Conservation (phyloP, 2,888 invertebrate species). For the Morpho achilles region DNA sequence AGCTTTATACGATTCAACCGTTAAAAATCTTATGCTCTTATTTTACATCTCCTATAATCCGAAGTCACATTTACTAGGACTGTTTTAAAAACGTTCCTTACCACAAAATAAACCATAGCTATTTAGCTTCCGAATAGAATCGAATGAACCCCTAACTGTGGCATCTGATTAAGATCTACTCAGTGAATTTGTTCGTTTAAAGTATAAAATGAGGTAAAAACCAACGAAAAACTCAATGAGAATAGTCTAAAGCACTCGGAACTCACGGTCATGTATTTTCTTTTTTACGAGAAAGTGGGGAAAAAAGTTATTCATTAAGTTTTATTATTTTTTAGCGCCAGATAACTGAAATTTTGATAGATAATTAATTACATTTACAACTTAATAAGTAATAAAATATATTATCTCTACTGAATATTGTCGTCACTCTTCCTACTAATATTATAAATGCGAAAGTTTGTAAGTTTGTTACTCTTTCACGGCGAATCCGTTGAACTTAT, state of each 20-base stretch:
- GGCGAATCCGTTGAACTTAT: too few relatives aligned
- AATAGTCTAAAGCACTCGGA: conserved; percentile 10
- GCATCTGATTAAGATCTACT: conserved; percentile 61
- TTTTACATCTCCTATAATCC: conserved; percentile 26
- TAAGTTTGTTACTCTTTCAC: too few relatives aligned
- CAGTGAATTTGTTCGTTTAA: conserved; percentile 59
- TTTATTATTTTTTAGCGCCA: too few relatives aligned
- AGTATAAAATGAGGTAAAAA: conserved; percentile 54
- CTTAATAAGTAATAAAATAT: too few relatives aligned
- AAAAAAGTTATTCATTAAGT: too few relatives aligned
- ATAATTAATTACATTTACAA: too few relatives aligned
- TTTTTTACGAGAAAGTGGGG: background rate
- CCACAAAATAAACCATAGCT: conserved; percentile 64
- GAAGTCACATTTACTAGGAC: conserved; percentile 31
- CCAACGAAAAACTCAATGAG: conserved; percentile 18
- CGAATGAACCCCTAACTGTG: conserved; percentile 60
- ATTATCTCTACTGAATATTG: too few relatives aligned
- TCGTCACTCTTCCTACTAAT: too few relatives aligned
- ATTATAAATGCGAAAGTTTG: too few relatives aligned
- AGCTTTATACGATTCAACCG: background rate
- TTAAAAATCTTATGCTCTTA: conserved; percentile 9
- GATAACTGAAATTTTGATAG: too few relatives aligned
- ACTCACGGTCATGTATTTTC: conserved; percentile 2
- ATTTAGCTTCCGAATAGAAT: conserved; percentile 63
- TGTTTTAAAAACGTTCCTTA: conserved; percentile 49